phyloP scores from a whole-genome alignment of 2,113 vertebrate genomes.

The Azemiops feae region DNA sequence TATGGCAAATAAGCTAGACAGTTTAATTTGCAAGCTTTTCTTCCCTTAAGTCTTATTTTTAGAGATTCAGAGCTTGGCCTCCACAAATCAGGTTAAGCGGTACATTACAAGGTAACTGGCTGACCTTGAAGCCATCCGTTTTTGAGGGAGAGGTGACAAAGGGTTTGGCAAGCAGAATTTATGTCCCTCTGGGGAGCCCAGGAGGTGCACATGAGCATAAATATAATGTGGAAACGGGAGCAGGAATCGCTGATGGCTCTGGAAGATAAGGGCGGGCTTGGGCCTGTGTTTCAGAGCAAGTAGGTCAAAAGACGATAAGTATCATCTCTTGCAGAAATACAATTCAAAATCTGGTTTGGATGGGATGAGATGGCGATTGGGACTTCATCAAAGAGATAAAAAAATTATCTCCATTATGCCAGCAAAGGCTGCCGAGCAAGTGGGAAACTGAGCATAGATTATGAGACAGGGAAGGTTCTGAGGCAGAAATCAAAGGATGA shows the following conservation, averaged over 20 bases:
- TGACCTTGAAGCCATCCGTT: conserved; percentile 70
- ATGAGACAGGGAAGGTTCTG: conserved; percentile 25
- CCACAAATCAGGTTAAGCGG: conserved; percentile 74
- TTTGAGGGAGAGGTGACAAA: conserved; percentile 65
- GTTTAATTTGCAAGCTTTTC: conserved; percentile 68
- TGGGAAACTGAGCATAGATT: conserved; percentile 44
- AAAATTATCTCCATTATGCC: conserved; percentile 47
- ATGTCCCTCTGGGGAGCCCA: conserved; percentile 52
- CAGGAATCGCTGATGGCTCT: conserved; percentile 57
- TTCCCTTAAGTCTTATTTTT: conserved; percentile 66
- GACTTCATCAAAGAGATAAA: conserved; percentile 53
- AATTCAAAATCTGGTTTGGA: conserved; percentile 51
- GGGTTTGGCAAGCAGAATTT: conserved; percentile 64
- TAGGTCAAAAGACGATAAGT: conserved; percentile 49
- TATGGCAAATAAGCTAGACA: conserved; percentile 45
- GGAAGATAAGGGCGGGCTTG: conserved; percentile 48
- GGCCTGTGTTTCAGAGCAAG: conserved; percentile 49
- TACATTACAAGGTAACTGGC: conserved; percentile 62
- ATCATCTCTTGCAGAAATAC: conserved; percentile 44
- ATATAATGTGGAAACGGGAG: conserved; percentile 59
- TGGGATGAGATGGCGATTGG: conserved; percentile 38
- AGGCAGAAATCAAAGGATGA: conserved; percentile 36
- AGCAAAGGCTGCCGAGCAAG: conserved; percentile 42
- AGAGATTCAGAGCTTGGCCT: conserved; percentile 66
- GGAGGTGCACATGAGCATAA: conserved; percentile 58